Percentiles rank a stretch among this genome's conserved stretches.
These are phyloP conservation scores for Premnoplex brunnescens DNA, from an alignment of 2,797 vertebrate species.

Conservation along the genomic window DNA sequence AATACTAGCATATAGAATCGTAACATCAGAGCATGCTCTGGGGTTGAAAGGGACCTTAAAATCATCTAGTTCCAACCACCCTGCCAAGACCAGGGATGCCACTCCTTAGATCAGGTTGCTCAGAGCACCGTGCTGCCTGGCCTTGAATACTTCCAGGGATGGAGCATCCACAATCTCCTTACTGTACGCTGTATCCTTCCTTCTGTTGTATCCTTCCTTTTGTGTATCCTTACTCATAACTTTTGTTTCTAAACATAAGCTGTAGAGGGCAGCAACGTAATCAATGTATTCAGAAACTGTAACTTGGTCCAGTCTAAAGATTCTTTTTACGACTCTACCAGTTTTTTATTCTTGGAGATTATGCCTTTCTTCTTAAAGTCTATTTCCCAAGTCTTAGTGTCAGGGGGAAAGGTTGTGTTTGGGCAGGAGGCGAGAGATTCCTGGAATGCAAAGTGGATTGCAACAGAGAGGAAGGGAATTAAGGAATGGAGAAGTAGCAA, in stretches of 20 bases:
- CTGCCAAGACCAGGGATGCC: neutral
- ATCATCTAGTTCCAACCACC: neutral
- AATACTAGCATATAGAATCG: neutral
- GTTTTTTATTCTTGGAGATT: neutral
- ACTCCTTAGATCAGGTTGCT: neutral
- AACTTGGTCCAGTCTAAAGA: fast-evolving
- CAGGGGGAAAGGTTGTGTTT: neutral
- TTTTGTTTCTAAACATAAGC: neutral
- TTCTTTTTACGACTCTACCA: neutral
- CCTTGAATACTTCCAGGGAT: neutral
- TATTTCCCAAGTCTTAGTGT: neutral
- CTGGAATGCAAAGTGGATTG: neutral
- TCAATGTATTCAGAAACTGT: neutral
- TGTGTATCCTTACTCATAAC: neutral
- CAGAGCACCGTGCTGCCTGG: neutral
- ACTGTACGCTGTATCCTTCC: neutral
- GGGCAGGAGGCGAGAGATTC: neutral
- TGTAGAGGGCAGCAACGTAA: neutral
- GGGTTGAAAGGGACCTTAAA: neutral
- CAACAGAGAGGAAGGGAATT: neutral
- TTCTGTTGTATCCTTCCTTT: neutral
- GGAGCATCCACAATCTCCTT: neutral
- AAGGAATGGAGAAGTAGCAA: neutral
- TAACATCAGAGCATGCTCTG: neutral
- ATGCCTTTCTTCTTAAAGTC: neutral